phyloP scores from a whole-genome alignment of 2,888 invertebrate genomes.

The Panopea generosa region DNA sequence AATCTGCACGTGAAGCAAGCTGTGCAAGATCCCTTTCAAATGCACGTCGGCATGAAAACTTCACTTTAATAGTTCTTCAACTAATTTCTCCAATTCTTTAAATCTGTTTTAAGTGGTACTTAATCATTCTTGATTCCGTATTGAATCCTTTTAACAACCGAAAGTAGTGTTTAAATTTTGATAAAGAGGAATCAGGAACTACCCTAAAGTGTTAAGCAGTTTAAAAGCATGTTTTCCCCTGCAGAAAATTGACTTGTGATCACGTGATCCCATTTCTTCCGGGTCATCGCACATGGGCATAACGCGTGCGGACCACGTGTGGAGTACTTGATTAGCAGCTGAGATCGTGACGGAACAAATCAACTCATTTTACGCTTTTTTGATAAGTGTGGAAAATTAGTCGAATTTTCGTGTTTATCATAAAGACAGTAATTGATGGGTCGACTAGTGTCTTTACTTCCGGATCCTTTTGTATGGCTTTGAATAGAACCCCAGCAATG shows the following conservation, averaged over 20 bases:
- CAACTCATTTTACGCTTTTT: slow-evolving; percentile 55
- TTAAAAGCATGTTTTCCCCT: slow-evolving; percentile 13
- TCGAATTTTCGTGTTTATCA: slow-evolving; percentile 56
- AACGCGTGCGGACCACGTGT: slow-evolving; percentile 65
- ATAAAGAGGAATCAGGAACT: slow-evolving; percentile 38
- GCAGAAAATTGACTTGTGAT: slow-evolving; percentile 43
- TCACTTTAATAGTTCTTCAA: slow-evolving; percentile 44
- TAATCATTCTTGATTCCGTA: slow-evolving; percentile 46
- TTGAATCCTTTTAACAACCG: slow-evolving; percentile 31
- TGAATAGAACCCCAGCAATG: slow-evolving; percentile 43
- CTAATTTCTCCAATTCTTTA: slow-evolving; percentile 41
- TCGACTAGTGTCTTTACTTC: slow-evolving; percentile 38
- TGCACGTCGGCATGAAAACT: slow-evolving; percentile 42
- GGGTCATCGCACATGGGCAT: slow-evolving; percentile 61
- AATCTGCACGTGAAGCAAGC: slow-evolving; percentile 17
- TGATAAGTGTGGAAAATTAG: slow-evolving; percentile 64
- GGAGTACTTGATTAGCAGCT: slow-evolving; percentile 61
- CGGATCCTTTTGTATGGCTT: slow-evolving; percentile 47
- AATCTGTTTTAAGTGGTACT: slow-evolving; percentile 44
- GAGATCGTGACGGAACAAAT: slow-evolving; percentile 58
- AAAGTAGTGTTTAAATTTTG: slow-evolving; percentile 26
- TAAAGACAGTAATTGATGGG: slow-evolving; percentile 58
- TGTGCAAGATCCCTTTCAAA: slow-evolving; percentile 41
- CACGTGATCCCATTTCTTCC: slow-evolving; percentile 61
- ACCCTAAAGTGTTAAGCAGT: slow-evolving; percentile 41